Evolutionary conservation across 2,113 vertebrate species (phyloP), one percentile per base, ranked within the genome.

Genomic region (Chionis minor): DNA sequence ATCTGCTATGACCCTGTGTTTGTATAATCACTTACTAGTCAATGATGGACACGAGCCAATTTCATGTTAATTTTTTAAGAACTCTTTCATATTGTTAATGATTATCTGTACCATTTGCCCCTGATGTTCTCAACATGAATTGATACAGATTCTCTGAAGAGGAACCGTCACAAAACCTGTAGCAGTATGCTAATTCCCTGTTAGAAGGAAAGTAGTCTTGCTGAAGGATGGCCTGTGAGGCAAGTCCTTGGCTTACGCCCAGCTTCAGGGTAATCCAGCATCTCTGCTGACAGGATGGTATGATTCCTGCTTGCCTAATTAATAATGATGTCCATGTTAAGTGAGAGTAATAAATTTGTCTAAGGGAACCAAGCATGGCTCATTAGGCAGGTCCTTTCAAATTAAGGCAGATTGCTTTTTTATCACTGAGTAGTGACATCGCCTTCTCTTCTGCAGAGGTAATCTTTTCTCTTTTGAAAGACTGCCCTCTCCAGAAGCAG

Each of bases 251-350:
- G 90, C 67, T 94, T 49, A 86, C 28, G 62, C 21, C 32, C 95
- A 97, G 63, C 47, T 74, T 30, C 67, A 82, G 72, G 42, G 67
- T 66, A 91, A 96, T 71, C 47, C 95, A 94, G 88, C 33, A 92
- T 67, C 86, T 84, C 82, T 93, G 72, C 82, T 94, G 92, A 92
- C 86, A 91, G 77, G 47, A 88, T 52, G 47, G 55, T 92, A 90
- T 94, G 88, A 91, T 47, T 94, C 65, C 83, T 81, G 83, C 77
- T 89, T 94, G 73, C 54, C 81, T 94, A 96, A 94, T 96, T 96
- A 96, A 96, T 96, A 96, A 92, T 86, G 88, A 96, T 95, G 83
- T 92, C 79, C 67, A 54, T 86, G 59, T 88, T 94, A 95, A 94
- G 78, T 81, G 74, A 88, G 63, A 96, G 74, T 72, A 94, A 94